Evolutionary conservation across 2,888 invertebrate genomes (phyloP).

Genomic region (Ornithoptera alexandrae): DNA sequence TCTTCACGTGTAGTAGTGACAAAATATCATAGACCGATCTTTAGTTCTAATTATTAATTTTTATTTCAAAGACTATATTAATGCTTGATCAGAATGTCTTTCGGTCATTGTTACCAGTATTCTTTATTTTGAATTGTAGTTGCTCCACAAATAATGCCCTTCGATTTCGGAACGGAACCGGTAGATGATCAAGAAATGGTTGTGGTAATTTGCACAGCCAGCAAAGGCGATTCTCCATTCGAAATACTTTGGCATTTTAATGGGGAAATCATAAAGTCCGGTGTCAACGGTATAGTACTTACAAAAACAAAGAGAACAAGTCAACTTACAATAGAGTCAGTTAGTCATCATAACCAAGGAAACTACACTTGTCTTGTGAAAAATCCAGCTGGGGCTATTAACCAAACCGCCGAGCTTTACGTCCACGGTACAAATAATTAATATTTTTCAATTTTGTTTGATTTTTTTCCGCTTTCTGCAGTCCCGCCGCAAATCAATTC

Average conservation of each 20-base stretch:
- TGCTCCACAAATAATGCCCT: constrained; percentile 85
- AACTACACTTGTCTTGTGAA: constrained; percentile 87
- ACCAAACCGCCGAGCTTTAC: constrained; percentile 84
- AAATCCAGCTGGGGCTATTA: constrained; percentile 85
- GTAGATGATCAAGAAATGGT: constrained; percentile 85
- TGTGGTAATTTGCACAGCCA: constrained; percentile 84
- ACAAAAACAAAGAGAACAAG: constrained; percentile 73
- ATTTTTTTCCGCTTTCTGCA: constrained; percentile 52
- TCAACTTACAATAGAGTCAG: constrained; percentile 83
- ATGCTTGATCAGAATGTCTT: too few relatives aligned
- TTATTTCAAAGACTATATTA: too few relatives aligned
- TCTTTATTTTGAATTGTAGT: constrained; percentile 48
- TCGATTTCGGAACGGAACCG: constrained; percentile 85
- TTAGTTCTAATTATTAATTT: too few relatives aligned
- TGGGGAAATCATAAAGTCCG: constrained; percentile 75
- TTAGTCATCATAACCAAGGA: constrained; percentile 85
- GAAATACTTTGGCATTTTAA: constrained; percentile 88
- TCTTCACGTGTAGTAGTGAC: too few relatives aligned
- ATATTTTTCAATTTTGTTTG: constrained; percentile 23
- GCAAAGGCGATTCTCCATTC: constrained; percentile 89
- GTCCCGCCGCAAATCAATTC: constrained; percentile 85
- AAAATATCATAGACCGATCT: too few relatives aligned
- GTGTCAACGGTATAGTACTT: constrained; percentile 72
- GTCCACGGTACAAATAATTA: constrained; percentile 82
- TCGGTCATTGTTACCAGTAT: too few relatives aligned